Conservation (phyloP, 2,888 invertebrate species). For the Tipula vernalis region DNA sequence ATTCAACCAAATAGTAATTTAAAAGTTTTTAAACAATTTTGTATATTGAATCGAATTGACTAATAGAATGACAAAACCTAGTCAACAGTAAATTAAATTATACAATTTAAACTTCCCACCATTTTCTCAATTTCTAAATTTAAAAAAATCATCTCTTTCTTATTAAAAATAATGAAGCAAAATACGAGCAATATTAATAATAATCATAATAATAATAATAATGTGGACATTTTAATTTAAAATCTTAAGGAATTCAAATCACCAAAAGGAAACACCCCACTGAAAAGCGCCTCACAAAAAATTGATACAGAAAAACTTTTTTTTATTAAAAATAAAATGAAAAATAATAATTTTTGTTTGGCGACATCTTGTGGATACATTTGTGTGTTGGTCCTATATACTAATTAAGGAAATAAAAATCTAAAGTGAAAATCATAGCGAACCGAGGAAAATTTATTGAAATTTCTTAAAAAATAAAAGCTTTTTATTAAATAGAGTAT, state of each 20-base stretch:
- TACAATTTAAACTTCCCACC: background rate
- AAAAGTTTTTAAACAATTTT: too few relatives aligned
- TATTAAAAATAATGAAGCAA: background rate
- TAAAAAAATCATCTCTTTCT: background rate
- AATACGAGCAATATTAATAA: background rate
- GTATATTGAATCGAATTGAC: too few relatives aligned
- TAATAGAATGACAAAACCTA: background rate
- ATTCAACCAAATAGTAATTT: too few relatives aligned
- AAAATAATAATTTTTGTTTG: constrained; percentile 4
- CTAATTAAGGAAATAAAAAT: background rate
- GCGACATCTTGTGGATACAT: background rate
- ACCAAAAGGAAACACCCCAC: background rate
- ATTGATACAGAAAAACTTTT: background rate
- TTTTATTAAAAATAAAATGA: background rate
- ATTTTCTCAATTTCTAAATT: background rate
- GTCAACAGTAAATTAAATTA: background rate
- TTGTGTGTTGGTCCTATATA: background rate
- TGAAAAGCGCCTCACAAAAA: background rate
- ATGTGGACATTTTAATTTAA: background rate
- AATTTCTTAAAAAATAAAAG: background rate
- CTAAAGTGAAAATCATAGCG: background rate
- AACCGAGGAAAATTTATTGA: background rate
- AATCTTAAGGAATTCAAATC: background rate
- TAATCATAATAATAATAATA: background rate
- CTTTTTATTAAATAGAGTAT: background rate